phyloP scores from a whole-genome alignment of 2,113 vertebrate genomes.

The Chlamydotis undulata region DNA sequence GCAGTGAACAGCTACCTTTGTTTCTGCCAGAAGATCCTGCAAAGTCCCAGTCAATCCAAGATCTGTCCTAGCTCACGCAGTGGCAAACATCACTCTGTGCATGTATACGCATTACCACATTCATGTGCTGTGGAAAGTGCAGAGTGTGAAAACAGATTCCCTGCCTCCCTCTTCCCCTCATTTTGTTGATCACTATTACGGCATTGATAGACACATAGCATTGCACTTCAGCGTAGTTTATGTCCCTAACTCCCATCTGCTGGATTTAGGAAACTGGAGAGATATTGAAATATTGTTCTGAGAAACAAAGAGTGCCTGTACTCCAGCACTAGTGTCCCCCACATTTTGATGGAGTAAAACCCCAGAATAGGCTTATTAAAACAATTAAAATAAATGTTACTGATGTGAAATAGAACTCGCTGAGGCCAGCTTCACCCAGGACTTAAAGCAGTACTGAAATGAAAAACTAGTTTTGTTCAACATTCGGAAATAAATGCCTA shows the following conservation, averaged over 20 bases:
- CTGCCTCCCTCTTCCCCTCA: rapidly evolving
- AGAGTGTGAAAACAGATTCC: neutral
- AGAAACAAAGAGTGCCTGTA: neutral
- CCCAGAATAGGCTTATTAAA: neutral
- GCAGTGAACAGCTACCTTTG: neutral
- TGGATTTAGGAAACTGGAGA: neutral
- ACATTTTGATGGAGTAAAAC: neutral
- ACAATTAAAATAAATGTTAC: neutral
- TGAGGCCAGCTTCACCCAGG: neutral
- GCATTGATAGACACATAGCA: rapidly evolving
- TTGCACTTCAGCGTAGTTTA: neutral
- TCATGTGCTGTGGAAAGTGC: neutral
- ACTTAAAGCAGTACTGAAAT: neutral
- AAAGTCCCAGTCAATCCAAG: neutral
- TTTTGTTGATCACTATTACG: neutral
- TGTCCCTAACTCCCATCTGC: rapidly evolving
- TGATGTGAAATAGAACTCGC: neutral
- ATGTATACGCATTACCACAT: too few species aligned
- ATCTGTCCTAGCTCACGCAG: neutral
- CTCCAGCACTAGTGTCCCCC: neutral
- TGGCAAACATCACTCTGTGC: neutral
- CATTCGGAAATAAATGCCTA: neutral
- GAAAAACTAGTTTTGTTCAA: neutral
- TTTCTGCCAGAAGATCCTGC: neutral
- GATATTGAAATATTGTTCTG: neutral